Base-by-base conservation (phyloP, 2,888 invertebrate genomes). In the Eurytoma adleriae region DNA sequence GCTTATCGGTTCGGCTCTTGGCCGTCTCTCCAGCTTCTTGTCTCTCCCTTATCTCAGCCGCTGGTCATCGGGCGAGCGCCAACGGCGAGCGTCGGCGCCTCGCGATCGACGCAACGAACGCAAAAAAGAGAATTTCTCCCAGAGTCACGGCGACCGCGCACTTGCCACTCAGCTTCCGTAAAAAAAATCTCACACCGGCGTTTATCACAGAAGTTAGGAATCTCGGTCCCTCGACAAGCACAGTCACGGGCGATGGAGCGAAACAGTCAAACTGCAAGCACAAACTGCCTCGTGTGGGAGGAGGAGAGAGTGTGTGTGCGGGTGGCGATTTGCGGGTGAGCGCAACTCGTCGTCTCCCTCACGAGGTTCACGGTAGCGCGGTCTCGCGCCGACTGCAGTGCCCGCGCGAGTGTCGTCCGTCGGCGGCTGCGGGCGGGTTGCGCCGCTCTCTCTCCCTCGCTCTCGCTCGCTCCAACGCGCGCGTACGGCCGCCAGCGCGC, bases 341-440 rank as follows among this genome's bases (percentile, higher is more conserved):
- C 50, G 64, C 30, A 54, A 69, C 70, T 69, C 77, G 75, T 71
- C 70, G 83, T 82, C 30, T 30, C 59, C 30, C 83, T 84, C 82
- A 71, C 85, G 85, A 87, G 85, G 84, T 86, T 88, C 85, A 85
- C 89, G 86, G 87, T 89, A 90, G 90, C 90, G 90, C 90, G 87
- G 88, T 89, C 89, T 88, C 89, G 90, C 90, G 90, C 90, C 88
- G 89, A 90, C 90, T 90, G 90, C 86, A 86, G 87, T 85, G 82
- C 85, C 79, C 85, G 83, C 56, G 75, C 54, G 62, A 59, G 59
- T 57, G 59, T 57, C 59, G 70, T 62, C 61, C 67, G 59, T 18
- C 62, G 52, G 67, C 88, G 84, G 85, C 85, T 27, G 56, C 62
- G 62, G 61, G 68, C 40, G 72, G 67, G 14, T 48, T 24, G 24